Evolutionary conservation across 2,113 vertebrate species (phyloP).

Genomic region (Mobula hypostoma): DNA sequence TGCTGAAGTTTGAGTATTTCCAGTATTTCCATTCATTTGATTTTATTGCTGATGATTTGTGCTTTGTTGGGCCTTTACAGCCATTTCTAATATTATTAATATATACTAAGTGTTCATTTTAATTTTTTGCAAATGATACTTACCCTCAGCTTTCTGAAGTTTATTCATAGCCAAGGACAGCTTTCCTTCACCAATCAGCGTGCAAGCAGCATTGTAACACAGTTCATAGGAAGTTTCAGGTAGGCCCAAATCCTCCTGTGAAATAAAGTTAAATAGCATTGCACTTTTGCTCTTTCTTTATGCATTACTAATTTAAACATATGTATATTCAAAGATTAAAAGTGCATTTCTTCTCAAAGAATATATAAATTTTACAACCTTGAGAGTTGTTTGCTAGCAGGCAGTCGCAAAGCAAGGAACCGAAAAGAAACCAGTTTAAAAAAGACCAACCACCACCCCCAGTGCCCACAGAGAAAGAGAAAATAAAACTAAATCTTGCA

Average conservation of each 20-base stretch:
- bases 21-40: not conserved
- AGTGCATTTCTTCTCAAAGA: no score
- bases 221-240: constrained; percentile 86
- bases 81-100: not conserved
- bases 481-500: no score
- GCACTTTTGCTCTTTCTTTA: not conserved
- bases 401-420: no score
- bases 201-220: constrained; percentile 87
- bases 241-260: constrained; percentile 82
- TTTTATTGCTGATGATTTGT: not conserved
- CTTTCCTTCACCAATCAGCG: constrained; percentile 81
- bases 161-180: constrained; percentile 77
- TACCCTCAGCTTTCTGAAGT: constrained; percentile 86
- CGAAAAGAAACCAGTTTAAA: no score
- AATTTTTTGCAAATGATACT: constrained; percentile 39
- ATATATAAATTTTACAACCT: no score
- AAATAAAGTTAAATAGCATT: not conserved
- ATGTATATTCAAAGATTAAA: no score
- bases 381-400: no score
- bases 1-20: not conserved
- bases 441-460: no score
- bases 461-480: no score
- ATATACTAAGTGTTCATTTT: not conserved
- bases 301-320: no score
- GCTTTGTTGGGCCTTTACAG: not conserved